Evolutionary conservation across 2,797 vertebrate genomes (phyloP), one percentile per base, ranked within the genome.

Genomic region (Chiloscyllium punctatum): DNA sequence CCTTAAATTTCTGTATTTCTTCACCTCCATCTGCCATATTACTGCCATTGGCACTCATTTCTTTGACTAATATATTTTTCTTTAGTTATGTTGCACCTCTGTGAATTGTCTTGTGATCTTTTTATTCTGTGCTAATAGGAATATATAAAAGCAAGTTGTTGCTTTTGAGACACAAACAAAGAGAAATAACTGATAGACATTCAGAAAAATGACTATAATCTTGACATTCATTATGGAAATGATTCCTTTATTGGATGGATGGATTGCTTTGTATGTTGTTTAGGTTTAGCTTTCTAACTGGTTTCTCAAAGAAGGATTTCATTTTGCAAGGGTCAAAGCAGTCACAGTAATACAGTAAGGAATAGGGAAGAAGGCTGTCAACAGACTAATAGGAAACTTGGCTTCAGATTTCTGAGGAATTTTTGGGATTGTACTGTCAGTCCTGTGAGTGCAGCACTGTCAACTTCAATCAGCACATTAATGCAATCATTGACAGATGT

Each of bases 401-500:
- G 86, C 74, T 95, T 96, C 94, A 62, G 71, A 96, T 96, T 96
- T 23, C 25, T 94, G 96, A 96, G 95, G 96, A 96, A 95, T 27
- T 94, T 79, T 95, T 96, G 95, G 57, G 95, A 95, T 95, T 96
- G 95, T 86, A 96, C 96, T 95, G 95, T 95, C 95, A 30, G 92
- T 96, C 77, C 95, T 94, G 96, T 96, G 96, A 84, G 96, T 97
- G 96, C 96, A 96, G 96, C 96, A 96, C 96, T 96, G 96, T 96
- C 97, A 95, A 69, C 96, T 96, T 97, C 97, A 97, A 97, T 97
- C 96, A 37, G 96, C 96, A 97, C 97, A 97, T 96, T 96, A 97
- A 27, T 95, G 95, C 97, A 97, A 97, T 97, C 97, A 98, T 97
- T 97, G 97, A 97, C 97, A 97, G 97, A 98, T 97, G 97, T 97